Base-by-base conservation (phyloP, 2,113 vertebrate species). In the Oreochromis niloticus region DNA sequence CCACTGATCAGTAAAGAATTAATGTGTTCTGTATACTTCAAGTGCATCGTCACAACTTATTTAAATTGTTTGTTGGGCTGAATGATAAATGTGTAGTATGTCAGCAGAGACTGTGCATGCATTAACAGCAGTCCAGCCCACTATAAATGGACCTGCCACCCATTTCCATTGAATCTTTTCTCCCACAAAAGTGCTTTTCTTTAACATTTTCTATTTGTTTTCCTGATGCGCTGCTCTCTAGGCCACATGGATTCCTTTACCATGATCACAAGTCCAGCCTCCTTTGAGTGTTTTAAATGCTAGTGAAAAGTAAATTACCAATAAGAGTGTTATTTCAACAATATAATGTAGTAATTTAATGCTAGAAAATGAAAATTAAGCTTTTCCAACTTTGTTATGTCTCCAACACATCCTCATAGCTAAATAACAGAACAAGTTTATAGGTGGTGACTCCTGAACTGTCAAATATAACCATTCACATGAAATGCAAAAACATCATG, bases 91-190 rank as follows among this genome's bases (percentile, higher is more conserved):
- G 22, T 89, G 55, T 88, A 84, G 12, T 87, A 89, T 87, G 88
- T 91, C 88, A 89, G 89, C 82, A 91, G 66, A 89, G 36, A 85
- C n/a, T 73, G 22, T 71, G 57, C 88, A 88, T 75, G 84, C 89
- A 91, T 90, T 87, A 92, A 89, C 85, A 61, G 68, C 24, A 41
- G 56, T 66, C 68, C 39, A 55, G 41, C 71, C 39, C 66, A 73
- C 39, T 43, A 27, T 73, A 73, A 73, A 68, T 27, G 52, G 55
- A 30, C 86, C 41, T 14, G 66, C 81, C 56, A 46, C 41, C 39
- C 13, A 17, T 43, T 71, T 75, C 24, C 27, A 75, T 14, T 10
- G 19, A 43, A 81, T 84, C 79, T 80, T 80, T 68, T 79, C 22
- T 41, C 36, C 19, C 1, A 22, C 19, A 68, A 13, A 68, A 41